Percentiles rank a stretch among this genome's conserved stretches.
phyloP scores from a whole-genome alignment of 2,797 vertebrate genomes.

The Macropus fuliginosus region DNA sequence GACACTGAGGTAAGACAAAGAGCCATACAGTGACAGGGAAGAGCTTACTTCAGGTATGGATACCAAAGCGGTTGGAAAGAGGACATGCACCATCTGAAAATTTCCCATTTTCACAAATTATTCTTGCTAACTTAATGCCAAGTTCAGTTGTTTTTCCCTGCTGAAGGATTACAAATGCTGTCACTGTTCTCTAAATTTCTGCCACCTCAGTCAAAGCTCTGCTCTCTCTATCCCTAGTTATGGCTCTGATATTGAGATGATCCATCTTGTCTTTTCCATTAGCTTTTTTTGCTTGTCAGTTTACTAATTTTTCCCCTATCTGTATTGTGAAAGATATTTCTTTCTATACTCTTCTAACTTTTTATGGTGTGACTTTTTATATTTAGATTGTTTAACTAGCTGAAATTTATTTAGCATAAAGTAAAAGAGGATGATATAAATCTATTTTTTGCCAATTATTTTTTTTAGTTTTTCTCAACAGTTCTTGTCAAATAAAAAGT shows the following conservation, averaged over 20 bases:
- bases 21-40: not conserved
- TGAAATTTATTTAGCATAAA: not conserved
- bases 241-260: not conserved
- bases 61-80: not conserved
- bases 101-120: not conserved
- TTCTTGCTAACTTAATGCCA: not conserved
- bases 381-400: not conserved
- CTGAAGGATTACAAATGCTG: not conserved
- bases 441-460: not conserved
- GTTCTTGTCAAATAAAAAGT: not conserved
- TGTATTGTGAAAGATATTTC: not conserved
- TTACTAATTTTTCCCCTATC: not conserved
- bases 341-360: not conserved
- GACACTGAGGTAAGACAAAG: not conserved
- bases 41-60: not conserved
- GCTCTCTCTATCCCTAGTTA: not conserved
- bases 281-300: not conserved
- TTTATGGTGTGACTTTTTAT: not conserved
- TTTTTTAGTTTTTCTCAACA: not conserved
- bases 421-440: not conserved
- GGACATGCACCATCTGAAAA: not conserved
- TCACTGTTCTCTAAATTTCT: not conserved
- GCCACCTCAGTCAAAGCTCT: not conserved
- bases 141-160: not conserved
- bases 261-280: not conserved